A percentile compares a stretch with the other conserved stretches of the same genome.
Evolutionary conservation across 2,113 vertebrate genomes (phyloP).

Genomic region (Halcyon malimbica): DNA sequence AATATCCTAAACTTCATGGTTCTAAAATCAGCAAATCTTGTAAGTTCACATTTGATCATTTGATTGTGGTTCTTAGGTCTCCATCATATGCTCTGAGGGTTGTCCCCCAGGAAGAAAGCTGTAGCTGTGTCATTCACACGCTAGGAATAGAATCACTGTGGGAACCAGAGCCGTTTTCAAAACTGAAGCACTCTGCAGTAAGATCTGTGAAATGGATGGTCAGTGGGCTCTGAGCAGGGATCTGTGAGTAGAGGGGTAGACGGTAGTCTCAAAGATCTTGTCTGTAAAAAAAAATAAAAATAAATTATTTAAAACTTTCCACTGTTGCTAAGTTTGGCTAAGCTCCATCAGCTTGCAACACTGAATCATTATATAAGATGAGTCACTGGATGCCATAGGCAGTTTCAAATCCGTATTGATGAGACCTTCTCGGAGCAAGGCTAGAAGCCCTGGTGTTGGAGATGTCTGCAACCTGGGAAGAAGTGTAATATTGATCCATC

Average conservation of each 20-base stretch:
- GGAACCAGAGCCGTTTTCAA: not conserved
- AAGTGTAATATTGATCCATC: not conserved
- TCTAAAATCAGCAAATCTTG: not conserved
- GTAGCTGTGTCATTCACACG: not conserved
- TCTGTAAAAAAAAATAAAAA: not conserved
- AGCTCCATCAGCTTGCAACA: slow-evolving; percentile 17
- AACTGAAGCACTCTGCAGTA: not conserved
- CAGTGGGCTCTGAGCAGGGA: not conserved
- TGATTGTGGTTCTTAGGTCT: not conserved
- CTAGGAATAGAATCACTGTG: slow-evolving; percentile 19
- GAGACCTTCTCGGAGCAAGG: not conserved
- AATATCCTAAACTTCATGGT: not conserved
- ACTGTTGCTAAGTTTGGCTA: not conserved
- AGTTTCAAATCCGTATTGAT: slow-evolving; percentile 14
- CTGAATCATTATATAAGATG: not conserved
- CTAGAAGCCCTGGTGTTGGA: not conserved
- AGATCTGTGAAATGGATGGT: not conserved
- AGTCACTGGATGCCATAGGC: not conserved
- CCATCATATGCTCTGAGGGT: not conserved
- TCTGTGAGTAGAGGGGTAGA: not conserved
- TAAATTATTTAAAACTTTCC: not conserved
- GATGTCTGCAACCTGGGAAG: not conserved
- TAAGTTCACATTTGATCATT: not conserved
- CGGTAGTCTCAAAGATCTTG: not conserved
- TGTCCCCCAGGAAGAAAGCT: not conserved